Base-by-base conservation (phyloP, 2,113 vertebrate genomes). In the Columba janthina region DNA sequence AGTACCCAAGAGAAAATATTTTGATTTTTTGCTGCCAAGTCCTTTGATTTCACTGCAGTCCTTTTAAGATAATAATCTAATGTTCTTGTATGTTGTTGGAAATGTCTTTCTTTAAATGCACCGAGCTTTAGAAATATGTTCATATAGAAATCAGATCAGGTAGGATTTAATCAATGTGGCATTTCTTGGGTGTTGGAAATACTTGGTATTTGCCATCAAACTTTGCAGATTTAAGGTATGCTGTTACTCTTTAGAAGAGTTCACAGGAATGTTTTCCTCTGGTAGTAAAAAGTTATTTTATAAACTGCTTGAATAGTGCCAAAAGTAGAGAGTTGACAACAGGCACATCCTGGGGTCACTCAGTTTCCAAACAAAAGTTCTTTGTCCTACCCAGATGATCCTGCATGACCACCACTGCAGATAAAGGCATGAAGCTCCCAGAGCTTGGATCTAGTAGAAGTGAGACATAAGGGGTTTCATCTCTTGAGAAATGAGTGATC, bases 21-120 rank as follows among this genome's bases (percentile, higher is more conserved):
- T 83, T 79, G 25, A 4, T 91, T 92, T 62, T 40, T 66, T 0
- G 0, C 85, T 94, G 62, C 81, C 87, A 96, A 93, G 71, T 70
- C 71, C 78, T 96, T 93, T 93, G 71, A 93, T 93, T 94, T 96
- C 42, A 67, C 54, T 79, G 36, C 62, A 56, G 71, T 83, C 28
- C n/a, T 88, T 93, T 34, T 44, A 73, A 76, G 82, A 85, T 95
- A 76, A 88, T 70, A 24, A 89, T 89, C 58, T 85, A 3, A 26
- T 88, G 82, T 91, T 76, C 46, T 80, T 73, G 13, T 26, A 56
- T 48, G 36, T 70, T 82, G 46, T 66, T 96, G 62, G 79, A 94
- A 94, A 89, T 73, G 4, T 70, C 46, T 90, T 69, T 85, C 44
- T 91, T 10, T 65, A 51, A 74, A 83, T 1, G 5, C 32, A 66